Evolutionary conservation across 1,140 invertebrate genomes (phyloP), one percentile per base, ranked within the genome.

Genomic region (Mylabris phalerata): DNA sequence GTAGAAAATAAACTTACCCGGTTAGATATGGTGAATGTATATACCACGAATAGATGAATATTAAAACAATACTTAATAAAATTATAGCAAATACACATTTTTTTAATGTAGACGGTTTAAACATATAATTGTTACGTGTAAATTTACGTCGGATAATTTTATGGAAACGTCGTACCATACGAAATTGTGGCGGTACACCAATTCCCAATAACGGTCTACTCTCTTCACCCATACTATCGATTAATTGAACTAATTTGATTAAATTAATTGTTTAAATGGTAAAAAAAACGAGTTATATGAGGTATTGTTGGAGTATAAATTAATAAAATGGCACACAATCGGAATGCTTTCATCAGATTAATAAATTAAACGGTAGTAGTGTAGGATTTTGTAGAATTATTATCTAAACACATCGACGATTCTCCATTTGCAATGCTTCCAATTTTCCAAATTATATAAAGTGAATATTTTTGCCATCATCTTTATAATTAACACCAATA

Each of bases 371-470:
- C 6, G 42, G 13, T 10, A 39, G 9, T 13, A 48, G 40, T 19
- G 24, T 47, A 27, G 25, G 3, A n/a, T 43, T 25, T 41, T 19
- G 40, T 39, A 11, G 9, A 40, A 42, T 58, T 64, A 64, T 67
- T 70, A 71, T 69, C 68, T 71, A 40, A 59, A 27, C 62, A 58
- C 63, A 55, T 70, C 60, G 62, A 67, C 41, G 60, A 63, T 67
- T 66, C 69, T 68, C 71, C 71, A 72, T 72, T 72, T 72, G 62
- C 67, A 70, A 46, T 72, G 71, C 50, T 71, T 71, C 67, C 71
- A 71, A 63, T 67, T 67, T 64, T 69, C 67, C 19, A 71, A 66
- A 46, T 69, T 64, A 63, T 46, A 62, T 26, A 52, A 39, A 32
- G 4, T 7, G 32, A 32, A 32, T 32, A 7, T 32, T 55, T 48